Evolutionary conservation across 2,113 vertebrate genomes (phyloP).

Genomic region (Bothrops jararaca): DNA sequence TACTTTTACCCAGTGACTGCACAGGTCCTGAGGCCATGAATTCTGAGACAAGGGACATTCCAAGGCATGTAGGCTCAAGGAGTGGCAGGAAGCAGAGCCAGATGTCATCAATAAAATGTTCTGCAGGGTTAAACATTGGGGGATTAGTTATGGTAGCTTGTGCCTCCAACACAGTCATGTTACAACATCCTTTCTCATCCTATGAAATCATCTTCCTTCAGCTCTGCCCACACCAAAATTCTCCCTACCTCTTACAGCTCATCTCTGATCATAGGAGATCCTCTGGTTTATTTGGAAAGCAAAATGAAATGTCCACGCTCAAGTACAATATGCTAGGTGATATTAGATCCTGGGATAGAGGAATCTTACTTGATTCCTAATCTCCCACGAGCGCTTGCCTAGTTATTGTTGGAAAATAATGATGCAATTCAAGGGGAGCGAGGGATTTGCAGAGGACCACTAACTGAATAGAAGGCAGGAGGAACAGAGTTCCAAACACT

Average conservation of each 20-base stretch:
- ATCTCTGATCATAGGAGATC: background rate
- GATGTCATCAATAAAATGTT: background rate
- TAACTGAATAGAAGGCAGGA: background rate
- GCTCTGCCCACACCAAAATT: no score
- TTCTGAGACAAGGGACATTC: slow-evolving; percentile 37
- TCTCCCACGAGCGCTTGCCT: background rate
- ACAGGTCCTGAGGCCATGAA: background rate
- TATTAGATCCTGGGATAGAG: background rate
- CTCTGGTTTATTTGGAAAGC: background rate
- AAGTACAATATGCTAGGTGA: background rate
- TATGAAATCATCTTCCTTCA: background rate
- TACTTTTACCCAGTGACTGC: slow-evolving; percentile 31
- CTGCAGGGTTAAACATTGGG: background rate
- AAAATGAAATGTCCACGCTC: background rate
- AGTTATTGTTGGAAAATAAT: background rate
- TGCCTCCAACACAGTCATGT: background rate
- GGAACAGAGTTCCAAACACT: background rate
- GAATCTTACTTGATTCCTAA: background rate
- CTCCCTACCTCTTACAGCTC: background rate
- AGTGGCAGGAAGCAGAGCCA: slow-evolving; percentile 44
- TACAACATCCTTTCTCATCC: background rate
- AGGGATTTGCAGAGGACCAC: background rate
- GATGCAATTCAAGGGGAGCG: background rate
- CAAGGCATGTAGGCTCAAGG: slow-evolving; percentile 27
- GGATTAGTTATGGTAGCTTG: background rate